Conservation (phyloP, 1,140 invertebrate species). For the Nomia melanderi region DNA sequence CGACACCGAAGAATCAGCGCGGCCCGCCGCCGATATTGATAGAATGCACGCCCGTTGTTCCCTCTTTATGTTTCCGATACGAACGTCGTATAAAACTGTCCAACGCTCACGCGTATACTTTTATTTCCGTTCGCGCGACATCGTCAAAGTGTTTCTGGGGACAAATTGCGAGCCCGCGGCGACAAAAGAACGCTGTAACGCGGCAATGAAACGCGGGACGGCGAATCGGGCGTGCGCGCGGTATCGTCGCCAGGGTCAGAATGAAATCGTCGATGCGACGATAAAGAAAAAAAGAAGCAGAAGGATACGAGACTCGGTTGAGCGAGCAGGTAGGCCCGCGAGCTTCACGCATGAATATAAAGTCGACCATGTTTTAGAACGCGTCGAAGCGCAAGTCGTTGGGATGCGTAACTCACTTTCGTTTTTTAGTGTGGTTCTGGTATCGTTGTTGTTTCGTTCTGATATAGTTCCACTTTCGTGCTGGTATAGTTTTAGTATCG, state of each 20-base stretch:
- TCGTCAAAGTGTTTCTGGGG: not conserved
- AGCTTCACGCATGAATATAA: no score
- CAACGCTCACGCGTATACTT: not conserved
- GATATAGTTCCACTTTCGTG: no score
- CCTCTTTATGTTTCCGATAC: not conserved
- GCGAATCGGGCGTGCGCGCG: not conserved
- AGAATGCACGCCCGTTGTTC: not conserved
- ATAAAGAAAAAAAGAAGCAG: no score
- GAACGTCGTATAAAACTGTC: not conserved
- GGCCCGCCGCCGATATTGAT: not conserved
- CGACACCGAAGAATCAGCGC: not conserved
- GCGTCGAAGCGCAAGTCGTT: not conserved
- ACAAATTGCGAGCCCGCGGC: not conserved
- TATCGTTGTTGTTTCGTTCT: no score
- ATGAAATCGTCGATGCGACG: constrained; percentile 11
- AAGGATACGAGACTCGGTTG: not conserved
- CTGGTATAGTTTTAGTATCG: no score
- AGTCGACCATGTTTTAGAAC: no score
- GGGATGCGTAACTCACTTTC: constrained; percentile 64
- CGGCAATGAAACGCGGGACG: not conserved
- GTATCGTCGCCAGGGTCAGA: no score
- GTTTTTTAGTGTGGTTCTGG: no score
- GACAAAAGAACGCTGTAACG: not conserved
- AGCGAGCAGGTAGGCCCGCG: no score
- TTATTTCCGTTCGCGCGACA: no score